Conservation (phyloP, 2,113 vertebrate genomes). For the Tetraodon nigroviridis region DNA sequence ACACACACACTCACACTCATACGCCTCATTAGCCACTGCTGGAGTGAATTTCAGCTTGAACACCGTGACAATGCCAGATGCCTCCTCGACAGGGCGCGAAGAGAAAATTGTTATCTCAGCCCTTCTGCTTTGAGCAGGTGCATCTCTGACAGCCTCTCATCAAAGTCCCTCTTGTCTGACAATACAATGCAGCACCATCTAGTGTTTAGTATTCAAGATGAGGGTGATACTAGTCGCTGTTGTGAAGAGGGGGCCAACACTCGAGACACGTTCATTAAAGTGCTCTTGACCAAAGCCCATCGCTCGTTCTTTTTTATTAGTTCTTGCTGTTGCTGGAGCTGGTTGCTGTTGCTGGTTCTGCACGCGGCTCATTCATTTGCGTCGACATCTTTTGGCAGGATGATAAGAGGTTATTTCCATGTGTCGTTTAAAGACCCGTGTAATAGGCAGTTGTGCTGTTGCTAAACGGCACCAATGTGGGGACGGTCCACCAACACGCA, state of each 20-base stretch:
- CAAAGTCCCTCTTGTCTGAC: slow-evolving; percentile 32
- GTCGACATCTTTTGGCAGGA: slow-evolving; percentile 8
- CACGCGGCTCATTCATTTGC: slow-evolving; percentile 22
- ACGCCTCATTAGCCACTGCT: slow-evolving; percentile 62
- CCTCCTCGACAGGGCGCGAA: slow-evolving; percentile 46
- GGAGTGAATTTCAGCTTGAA: slow-evolving; percentile 45
- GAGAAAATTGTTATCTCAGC: slow-evolving; percentile 55
- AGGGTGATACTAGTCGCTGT: slow-evolving; percentile 14
- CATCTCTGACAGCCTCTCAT: slow-evolving; percentile 32
- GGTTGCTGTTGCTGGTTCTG: too few relatives aligned
- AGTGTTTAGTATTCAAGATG: slow-evolving; percentile 30
- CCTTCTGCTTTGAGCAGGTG: slow-evolving; percentile 54
- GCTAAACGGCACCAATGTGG: slow-evolving; percentile 36
- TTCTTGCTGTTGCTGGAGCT: slow-evolving; percentile 34
- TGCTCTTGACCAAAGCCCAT: slow-evolving; percentile 38
- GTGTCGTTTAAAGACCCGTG: slow-evolving; percentile 39
- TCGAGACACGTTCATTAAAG: slow-evolving; percentile 26
- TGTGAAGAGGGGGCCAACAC: slow-evolving; percentile 24
- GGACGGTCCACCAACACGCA: slow-evolving; percentile 15
- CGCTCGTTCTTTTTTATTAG: slow-evolving; percentile 18
- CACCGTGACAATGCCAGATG: slow-evolving; percentile 60
- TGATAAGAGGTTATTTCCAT: slow-evolving; percentile 26
- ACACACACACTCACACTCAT: slow-evolving; percentile 35
- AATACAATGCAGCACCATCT: slow-evolving; percentile 30
- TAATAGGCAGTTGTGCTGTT: slow-evolving; percentile 29